Evolutionary conservation across 2,888 invertebrate species (phyloP).

Genomic region (Globia sparganii): DNA sequence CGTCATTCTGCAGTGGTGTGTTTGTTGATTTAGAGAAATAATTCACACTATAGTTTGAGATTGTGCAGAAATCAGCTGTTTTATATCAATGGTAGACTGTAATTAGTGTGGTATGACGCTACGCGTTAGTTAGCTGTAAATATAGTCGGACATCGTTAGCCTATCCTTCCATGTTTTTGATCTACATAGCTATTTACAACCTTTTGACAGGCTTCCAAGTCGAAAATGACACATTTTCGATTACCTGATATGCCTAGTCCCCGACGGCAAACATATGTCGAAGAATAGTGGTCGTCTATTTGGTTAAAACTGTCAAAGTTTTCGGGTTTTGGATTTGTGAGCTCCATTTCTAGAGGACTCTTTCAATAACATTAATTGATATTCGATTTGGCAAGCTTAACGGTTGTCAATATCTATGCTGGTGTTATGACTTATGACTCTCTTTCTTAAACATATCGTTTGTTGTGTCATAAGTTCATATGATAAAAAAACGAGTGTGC

Average conservation of each 20-base stretch:
- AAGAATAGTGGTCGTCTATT: background rate
- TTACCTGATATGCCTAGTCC: background rate
- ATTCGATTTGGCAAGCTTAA: background rate
- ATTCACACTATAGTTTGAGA: slow-evolving; percentile 33
- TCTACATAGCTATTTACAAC: background rate
- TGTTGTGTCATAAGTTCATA: background rate
- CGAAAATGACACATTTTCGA: background rate
- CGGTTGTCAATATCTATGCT: background rate
- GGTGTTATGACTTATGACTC: background rate
- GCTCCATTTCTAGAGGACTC: background rate
- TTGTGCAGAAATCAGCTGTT: slow-evolving; percentile 47
- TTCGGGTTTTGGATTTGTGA: background rate
- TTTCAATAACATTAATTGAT: background rate
- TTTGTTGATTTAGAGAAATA: slow-evolving; percentile 44
- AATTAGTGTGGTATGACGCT: background rate
- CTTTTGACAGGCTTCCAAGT: background rate
- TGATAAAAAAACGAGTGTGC: too few relatives aligned
- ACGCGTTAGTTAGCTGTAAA: slow-evolving; percentile 2
- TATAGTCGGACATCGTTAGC: background rate
- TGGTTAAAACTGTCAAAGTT: background rate
- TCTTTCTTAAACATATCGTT: background rate
- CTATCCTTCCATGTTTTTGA: background rate
- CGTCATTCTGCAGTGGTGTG: slow-evolving; percentile 2
- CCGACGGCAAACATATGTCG: background rate
- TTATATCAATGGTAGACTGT: slow-evolving; percentile 25